Conservation (phyloP, 2,113 vertebrate genomes). For the Osmerus eperlanus region DNA sequence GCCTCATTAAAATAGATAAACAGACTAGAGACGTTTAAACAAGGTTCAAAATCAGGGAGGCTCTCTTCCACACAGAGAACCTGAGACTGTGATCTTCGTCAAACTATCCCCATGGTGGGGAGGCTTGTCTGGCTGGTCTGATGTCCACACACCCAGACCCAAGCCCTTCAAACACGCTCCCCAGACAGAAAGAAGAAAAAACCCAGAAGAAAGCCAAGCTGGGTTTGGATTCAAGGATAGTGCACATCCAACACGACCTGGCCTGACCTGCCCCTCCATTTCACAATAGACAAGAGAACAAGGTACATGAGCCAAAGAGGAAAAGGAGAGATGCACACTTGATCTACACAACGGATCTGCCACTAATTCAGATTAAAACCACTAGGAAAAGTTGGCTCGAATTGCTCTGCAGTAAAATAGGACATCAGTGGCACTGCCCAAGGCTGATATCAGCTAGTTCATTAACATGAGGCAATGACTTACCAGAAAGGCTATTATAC, state of each 20-base stretch:
- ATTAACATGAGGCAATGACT: constrained; percentile 70
- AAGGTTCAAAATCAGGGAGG: constrained; percentile 64
- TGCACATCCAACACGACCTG: constrained; percentile 49
- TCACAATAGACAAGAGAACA: neutral
- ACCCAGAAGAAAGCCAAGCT: constrained; percentile 57
- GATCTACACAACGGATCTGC: constrained; percentile 43
- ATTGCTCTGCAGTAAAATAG: constrained; percentile 54
- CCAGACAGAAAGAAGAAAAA: constrained; percentile 56
- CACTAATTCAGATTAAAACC: constrained; percentile 48
- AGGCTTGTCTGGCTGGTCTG: constrained; percentile 67
- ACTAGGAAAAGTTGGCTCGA: constrained; percentile 51
- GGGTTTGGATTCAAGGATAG: constrained; percentile 68
- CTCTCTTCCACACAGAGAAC: constrained; percentile 54
- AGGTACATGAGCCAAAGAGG: neutral
- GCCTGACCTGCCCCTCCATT: neutral
- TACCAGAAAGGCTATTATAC: constrained; percentile 90
- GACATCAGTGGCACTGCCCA: constrained; percentile 51
- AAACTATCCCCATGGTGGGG: constrained; percentile 34
- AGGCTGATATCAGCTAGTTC: constrained; percentile 59
- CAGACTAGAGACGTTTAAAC: constrained; percentile 64
- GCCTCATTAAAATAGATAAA: constrained; percentile 72
- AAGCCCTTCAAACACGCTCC: constrained; percentile 59
- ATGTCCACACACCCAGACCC: constrained; percentile 58
- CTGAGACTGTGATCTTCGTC: constrained; percentile 60
- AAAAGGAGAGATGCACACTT: constrained; percentile 14